Percentiles rank a stretch among this genome's conserved stretches.
These are phyloP conservation scores for Leucozona laternaria DNA, from an alignment of 2,888 invertebrate species.

Conservation along the genomic window DNA sequence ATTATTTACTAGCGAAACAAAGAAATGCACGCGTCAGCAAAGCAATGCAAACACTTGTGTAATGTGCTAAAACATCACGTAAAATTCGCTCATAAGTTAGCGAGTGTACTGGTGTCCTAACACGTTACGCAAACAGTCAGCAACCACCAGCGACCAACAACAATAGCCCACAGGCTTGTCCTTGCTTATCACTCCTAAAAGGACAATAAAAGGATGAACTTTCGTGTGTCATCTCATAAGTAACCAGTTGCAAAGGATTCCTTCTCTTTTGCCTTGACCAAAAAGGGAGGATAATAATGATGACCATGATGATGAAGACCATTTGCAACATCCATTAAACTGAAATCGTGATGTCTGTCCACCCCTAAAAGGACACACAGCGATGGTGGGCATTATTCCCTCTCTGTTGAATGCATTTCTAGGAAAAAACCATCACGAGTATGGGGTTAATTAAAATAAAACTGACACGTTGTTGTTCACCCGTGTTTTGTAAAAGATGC, in stretches of 20 bases:
- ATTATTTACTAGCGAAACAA: slow-evolving; percentile 23
- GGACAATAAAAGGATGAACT: slow-evolving; percentile 33
- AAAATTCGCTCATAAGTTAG: slow-evolving; percentile 47
- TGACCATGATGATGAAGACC: slow-evolving; percentile 38
- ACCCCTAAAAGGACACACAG: slow-evolving; percentile 32
- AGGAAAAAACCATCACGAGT: not conserved
- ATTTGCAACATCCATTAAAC: slow-evolving; percentile 62
- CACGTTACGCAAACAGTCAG: slow-evolving; percentile 46
- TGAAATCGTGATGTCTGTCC: slow-evolving; percentile 44
- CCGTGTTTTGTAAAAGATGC: slow-evolving; percentile 40
- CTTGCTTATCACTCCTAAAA: slow-evolving; percentile 17
- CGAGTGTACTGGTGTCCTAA: slow-evolving; percentile 38
- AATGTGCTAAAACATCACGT: slow-evolving; percentile 32
- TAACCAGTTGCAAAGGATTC: slow-evolving; percentile 42
- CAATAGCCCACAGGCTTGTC: slow-evolving; percentile 15
- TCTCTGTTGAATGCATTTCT: slow-evolving; percentile 54
- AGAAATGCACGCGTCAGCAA: slow-evolving; percentile 36
- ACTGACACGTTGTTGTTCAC: slow-evolving; percentile 37
- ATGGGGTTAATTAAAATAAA: slow-evolving; percentile 57
- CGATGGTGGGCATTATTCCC: not conserved
- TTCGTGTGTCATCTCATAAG: slow-evolving; percentile 29
- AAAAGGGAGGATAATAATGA: slow-evolving; percentile 24
- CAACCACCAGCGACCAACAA: not conserved
- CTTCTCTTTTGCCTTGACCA: not conserved
- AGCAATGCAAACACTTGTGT: slow-evolving; percentile 41